Evolutionary conservation across 1,140 invertebrate species (phyloP).

Genomic region (Wasmannia auropunctata): DNA sequence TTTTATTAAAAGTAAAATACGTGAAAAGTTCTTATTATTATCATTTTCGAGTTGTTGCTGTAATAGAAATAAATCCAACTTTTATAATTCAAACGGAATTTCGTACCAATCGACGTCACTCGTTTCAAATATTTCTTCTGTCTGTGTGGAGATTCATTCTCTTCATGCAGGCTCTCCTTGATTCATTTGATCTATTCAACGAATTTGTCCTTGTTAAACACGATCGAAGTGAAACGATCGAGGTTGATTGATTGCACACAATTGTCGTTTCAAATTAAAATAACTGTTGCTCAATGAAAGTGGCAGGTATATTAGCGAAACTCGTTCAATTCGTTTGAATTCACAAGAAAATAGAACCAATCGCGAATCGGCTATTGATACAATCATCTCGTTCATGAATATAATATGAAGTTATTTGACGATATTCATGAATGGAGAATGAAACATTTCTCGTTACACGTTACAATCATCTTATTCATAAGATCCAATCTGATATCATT

Average conservation of each 20-base stretch:
- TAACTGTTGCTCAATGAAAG: slow-evolving; percentile 3
- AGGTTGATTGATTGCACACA: slow-evolving; percentile 20
- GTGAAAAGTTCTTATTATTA: neutral
- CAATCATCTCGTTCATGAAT: slow-evolving; percentile 1
- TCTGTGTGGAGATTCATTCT: neutral
- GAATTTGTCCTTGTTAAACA: slow-evolving; percentile 50
- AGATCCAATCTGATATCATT: neutral
- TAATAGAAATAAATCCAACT: neutral
- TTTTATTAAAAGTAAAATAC: neutral
- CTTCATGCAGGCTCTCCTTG: neutral
- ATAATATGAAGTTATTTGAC: no score
- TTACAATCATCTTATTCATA: slow-evolving; percentile 5
- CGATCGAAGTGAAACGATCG: slow-evolving; percentile 15
- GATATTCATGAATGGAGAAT: no score
- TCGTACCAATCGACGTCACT: neutral
- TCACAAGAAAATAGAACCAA: neutral
- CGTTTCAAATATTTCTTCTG: neutral
- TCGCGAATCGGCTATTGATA: slow-evolving; percentile 11
- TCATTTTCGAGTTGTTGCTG: neutral
- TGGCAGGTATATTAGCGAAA: slow-evolving; percentile 1
- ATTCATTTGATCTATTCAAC: neutral
- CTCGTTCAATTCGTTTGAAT: slow-evolving; percentile 11
- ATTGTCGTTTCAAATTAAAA: slow-evolving; percentile 18
- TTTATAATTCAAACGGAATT: neutral
- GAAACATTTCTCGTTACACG: slow-evolving; percentile 9